Base-by-base conservation (phyloP, 1,140 invertebrate genomes). In the Trialeurodes vaporariorum region DNA sequence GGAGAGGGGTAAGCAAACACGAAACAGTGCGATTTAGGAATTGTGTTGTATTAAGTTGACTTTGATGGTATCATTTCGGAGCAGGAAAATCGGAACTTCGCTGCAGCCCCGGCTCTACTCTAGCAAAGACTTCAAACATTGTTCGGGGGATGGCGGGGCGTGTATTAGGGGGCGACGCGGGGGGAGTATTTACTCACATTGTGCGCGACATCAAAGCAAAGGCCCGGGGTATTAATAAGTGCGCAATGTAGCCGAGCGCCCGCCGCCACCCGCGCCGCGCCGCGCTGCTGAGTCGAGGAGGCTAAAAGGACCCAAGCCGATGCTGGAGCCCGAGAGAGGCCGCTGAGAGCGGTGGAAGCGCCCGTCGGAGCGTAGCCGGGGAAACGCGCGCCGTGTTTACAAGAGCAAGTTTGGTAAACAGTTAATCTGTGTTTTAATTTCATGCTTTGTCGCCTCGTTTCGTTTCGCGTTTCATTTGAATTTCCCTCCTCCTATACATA, bases 391-490 rank as follows among this genome's bases (percentile, higher is more conserved):
- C 5, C 34, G 34, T 49, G 34, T 49, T 49, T 49, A 49, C 34
- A 49, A 49, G 34, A 49, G 34, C 34, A 49, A 49, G 34, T 49
- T 49, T 49, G 34, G 34, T 49, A 49, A 49, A 49, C 34, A 49
- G 34, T 49, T 49, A 49, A 49, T 49, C 34, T 49, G 34, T 49
- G 34, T 49, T 49, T 49, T 49, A 49, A 49, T 49, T 49, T 49
- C 34, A 49, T 49, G 34, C 34, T 49, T 49, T 49, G 34, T 49
- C 34, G n/a, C n/a, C n/a, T n/a, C n/a, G n/a, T n/a, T n/a, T n/a
- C n/a, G n/a, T n/a, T n/a, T n/a, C n/a, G n/a, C n/a, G n/a, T n/a
- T n/a, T n/a, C n/a, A n/a, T n/a, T n/a, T n/a, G n/a, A n/a, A n/a
- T n/a, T n/a, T n/a, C n/a, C n/a, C n/a, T n/a, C n/a, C n/a, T n/a